Evolutionary conservation across 2,113 vertebrate genomes (phyloP), one percentile per base, ranked within the genome.

Genomic region (Notiomystis cincta): DNA sequence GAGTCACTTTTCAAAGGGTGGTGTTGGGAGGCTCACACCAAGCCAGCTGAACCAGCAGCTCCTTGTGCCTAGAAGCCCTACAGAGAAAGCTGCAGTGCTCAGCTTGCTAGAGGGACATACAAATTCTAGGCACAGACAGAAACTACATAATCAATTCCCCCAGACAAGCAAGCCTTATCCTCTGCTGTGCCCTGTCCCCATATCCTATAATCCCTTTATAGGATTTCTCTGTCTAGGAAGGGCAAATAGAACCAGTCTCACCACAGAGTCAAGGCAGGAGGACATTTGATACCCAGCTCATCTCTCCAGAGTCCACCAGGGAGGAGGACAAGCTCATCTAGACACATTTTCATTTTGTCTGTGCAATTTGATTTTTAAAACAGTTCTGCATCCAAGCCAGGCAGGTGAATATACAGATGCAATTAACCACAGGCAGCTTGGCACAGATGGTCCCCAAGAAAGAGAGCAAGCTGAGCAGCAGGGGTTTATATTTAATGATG

Each of bases 401-500:
- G 54, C 72, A 96, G 75, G 84, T 82, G 66, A 93, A 70, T 18
- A n/a, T 13, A 91, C 50, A 50, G 62, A 93, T 72, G 79, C 89
- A 95, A 91, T 82, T 91, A 96, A 42, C 54, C 40, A 13, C 84
- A 92, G 79, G 58, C 90, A 93, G 75, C 20, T 89, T 81, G 87
- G 94, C 95, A 96, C 93, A 96, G 95, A 97, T 85, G 94, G 89
- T n/a, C 82, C 93, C 92, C 82, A 92, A 72, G 87, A 95, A 91
- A 40, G 42, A 37, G 51, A 92, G 33, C 1, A 56, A 64, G 44
- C 80, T 47, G 67, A 88, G 88, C 95, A 95, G 95, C 90, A 91
- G 86, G 94, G 83, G 67, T 54, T 91, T 31, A 0, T 69, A 77
- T 58, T 96, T 95, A 96, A 96, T 70, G 87, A 94, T 91, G 94